These are phyloP conservation scores for Myrmophylax atrothorax DNA, from an alignment of 2,113 vertebrate genomes.

Conservation along the genomic window DNA sequence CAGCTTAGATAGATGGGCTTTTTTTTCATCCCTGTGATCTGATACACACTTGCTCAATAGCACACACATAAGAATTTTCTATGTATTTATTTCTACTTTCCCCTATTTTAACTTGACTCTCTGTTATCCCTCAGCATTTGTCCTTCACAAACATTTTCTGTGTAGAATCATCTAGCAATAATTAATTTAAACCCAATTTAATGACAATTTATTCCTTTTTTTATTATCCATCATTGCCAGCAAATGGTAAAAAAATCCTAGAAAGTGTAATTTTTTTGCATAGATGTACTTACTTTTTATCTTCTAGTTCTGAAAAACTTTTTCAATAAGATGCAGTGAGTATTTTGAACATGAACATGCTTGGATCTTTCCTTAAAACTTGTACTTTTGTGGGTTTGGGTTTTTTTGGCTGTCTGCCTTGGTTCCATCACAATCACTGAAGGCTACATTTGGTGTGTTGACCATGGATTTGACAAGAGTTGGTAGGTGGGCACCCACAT, in stretches of 20 bases:
- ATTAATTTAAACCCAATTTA: background rate
- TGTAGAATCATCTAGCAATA: background rate
- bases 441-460: background rate
- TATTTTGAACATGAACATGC: background rate
- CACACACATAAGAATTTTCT: background rate
- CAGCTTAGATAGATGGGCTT: background rate
- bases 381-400: too few species aligned
- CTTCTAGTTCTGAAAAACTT: background rate
- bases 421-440: background rate
- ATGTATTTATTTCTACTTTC: background rate
- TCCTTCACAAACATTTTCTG: background rate
- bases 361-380: background rate
- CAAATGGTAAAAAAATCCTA: background rate
- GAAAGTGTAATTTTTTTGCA: background rate
- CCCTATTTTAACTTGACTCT: background rate
- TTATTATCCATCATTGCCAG: background rate
- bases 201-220: background rate
- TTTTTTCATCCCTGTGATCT: background rate
- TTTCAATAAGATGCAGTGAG: background rate
- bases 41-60: background rate
- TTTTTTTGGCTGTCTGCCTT: background rate
- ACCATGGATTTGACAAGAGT: background rate
- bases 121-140: background rate
- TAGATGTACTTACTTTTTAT: background rate
- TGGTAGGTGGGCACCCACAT: background rate